Base-by-base conservation (phyloP, 2,113 vertebrate species). In the Platysteira castanea region DNA sequence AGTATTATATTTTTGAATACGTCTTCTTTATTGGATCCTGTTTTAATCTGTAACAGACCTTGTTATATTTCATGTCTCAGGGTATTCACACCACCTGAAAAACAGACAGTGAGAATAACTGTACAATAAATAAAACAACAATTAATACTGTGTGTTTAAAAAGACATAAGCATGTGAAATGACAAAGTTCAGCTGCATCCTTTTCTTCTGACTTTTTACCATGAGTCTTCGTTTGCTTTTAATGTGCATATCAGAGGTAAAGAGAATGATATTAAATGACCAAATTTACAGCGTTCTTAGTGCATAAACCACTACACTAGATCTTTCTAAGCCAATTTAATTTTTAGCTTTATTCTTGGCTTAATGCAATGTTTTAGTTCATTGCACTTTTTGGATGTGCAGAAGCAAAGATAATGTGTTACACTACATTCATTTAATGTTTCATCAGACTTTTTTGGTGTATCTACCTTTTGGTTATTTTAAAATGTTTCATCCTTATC, bases 321-420 rank as follows among this genome's bases (percentile, higher is more conserved):
- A 97, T 98, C 98, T 97, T 98, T 97, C 96, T 86, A 96, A 98
- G 96, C 97, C 98, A 98, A 98, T 98, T 98, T 98, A 98, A 98
- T 98, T 98, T 98, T 98, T 98, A 98, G 97, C 98, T 98, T 98
- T 98, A 97, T 98, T 98, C 98, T 97, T 96, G 96, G 96, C 96
- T 98, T 98, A 98, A 98, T 98, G 98, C 98, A 98, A 98, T 98
- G 98, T 98, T 98, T 98, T 98, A 98, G 98, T 98, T 98, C 98
- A 98, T 98, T 98, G 98, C 96, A 95, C 98, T 97, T 97, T 98
- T 98, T 97, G 98, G 98, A 98, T 98, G 97, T 98, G 97, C 98
- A 97, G 98, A 98, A 98, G 98, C 98, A 98, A 97, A 98, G 98
- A 98, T 98, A 98, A 98, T 98, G 98, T 97, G 98, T 97, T 98